phyloP scores from a whole-genome alignment of 1,140 invertebrate genomes.

The Macrobrachium rosenbergii region DNA sequence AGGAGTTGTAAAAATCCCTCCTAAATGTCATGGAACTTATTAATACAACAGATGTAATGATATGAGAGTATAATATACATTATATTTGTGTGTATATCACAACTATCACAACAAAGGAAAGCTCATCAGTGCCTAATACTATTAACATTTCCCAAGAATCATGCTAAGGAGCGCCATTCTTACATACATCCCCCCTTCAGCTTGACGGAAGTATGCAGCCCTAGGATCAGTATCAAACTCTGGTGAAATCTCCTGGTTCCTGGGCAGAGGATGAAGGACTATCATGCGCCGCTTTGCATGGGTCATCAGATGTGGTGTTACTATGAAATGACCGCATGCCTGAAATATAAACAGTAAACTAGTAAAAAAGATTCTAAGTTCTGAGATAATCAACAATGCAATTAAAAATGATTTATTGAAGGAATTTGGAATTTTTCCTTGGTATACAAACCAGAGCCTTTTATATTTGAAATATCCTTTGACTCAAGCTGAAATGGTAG shows the following conservation, averaged over 20 bases:
- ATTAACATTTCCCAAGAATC: constrained; percentile 79
- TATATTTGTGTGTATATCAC: background rate
- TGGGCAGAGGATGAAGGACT: constrained; percentile 97
- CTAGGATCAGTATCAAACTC: constrained; percentile 96
- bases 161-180: constrained; percentile 96
- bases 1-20: too few relatives aligned
- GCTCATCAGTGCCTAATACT: background rate
- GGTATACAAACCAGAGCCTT: too few relatives aligned
- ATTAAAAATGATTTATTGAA: too few relatives aligned
- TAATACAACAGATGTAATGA: too few relatives aligned
- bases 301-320: constrained; percentile 97
- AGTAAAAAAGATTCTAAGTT: background rate
- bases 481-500: too few relatives aligned
- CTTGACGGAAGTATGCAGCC: constrained; percentile 98
- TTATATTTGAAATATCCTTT: too few relatives aligned
- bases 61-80: too few relatives aligned
- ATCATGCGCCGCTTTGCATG: constrained; percentile 93
- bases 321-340: constrained; percentile 87
- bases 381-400: background rate
- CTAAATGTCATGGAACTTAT: too few relatives aligned
- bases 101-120: background rate
- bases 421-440: too few relatives aligned
- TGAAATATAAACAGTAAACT: constrained; percentile 69
- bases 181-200: constrained; percentile 97
- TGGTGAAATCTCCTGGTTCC: constrained; percentile 93